Evolutionary conservation across 1,140 invertebrate genomes (phyloP), one percentile per base, ranked within the genome.

Genomic region (Chionoecetes opilio): DNA sequence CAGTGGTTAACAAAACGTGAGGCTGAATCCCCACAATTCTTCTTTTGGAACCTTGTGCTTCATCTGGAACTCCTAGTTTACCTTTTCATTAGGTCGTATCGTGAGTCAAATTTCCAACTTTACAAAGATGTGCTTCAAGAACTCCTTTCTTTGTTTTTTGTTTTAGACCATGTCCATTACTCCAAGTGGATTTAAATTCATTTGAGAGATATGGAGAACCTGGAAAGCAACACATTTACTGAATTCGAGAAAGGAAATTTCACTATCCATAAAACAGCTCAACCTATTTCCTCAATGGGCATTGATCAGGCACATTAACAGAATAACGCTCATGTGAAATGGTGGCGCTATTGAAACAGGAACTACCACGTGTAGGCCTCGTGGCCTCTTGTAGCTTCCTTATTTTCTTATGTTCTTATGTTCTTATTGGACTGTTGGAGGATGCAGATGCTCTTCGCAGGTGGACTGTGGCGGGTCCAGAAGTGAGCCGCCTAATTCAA

Each of bases 241-340:
- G 86, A 88, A 17, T 5, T 88, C 3, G 37, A 29, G 37, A 75
- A 75, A 88, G 29, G 86, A 88, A 88, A 88, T 88, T 88, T 88
- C 86, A 88, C 86, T 6, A 21, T 88, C 34, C 86, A 88, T 35
- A 3, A 88, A 88, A 88, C n/a, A 88, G 21, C 3, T 88, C 86
- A 2, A 35, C 29, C n/a, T 88, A 26, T 88, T 29, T 88, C 86
- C 86, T 88, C n/a, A 88, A 88, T 88, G 86, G 29, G 29, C 34
- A 88, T 88, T 32, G 86, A 88, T 35, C 86, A n/a, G n/a, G n/a
- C n/a, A n/a, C n/a, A n/a, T n/a, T n/a, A n/a, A n/a, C n/a, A n/a
- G n/a, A n/a, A 75, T 75, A 75, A 75, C n/a, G 63, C 63, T 75
- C 63, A 75, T 75, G 63, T 75, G n/a, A 75, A 75, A 75, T 75